Evolutionary conservation across 1,140 invertebrate species (phyloP).

Genomic region (Zaprionus gabonicus): DNA sequence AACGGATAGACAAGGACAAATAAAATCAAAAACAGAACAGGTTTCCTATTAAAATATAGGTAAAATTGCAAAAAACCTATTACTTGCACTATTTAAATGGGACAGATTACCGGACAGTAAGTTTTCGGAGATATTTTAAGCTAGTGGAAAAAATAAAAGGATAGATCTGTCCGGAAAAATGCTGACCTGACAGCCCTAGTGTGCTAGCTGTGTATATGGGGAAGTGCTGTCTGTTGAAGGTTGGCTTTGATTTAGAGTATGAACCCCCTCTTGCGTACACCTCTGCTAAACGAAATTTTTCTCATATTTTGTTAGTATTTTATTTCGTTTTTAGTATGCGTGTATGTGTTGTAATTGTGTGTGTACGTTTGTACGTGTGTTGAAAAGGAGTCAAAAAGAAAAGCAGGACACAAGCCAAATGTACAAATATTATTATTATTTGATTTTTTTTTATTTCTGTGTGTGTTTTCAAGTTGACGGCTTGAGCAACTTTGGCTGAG

Average conservation of each 20-base stretch:
- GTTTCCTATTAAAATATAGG: too few species aligned
- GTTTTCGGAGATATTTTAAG: too few species aligned
- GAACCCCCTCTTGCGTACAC: slow-evolving; percentile 13
- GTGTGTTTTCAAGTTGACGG: slow-evolving; percentile 71
- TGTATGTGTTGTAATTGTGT: not conserved
- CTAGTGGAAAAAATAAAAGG: too few species aligned
- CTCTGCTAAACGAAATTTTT: slow-evolving; percentile 67
- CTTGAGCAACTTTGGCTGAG: slow-evolving; percentile 79
- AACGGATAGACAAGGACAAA: too few species aligned
- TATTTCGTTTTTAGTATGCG: slow-evolving; percentile 22
- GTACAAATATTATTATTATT: slow-evolving; percentile 76
- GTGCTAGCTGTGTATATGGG: not conserved
- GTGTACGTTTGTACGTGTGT: slow-evolving; percentile 24
- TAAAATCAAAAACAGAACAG: too few species aligned
- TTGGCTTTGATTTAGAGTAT: not conserved
- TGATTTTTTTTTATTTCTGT: slow-evolving; percentile 26
- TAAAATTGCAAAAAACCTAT: too few species aligned
- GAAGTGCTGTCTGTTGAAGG: not conserved
- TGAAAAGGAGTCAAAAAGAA: slow-evolving; percentile 78
- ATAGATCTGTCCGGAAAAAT: too few species aligned
- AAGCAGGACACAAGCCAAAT: slow-evolving; percentile 71
- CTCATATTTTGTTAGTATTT: slow-evolving; percentile 50
- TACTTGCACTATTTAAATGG: too few species aligned
- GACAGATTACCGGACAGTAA: too few species aligned
- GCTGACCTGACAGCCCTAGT: not conserved